Percentiles rank a stretch among this genome's conserved stretches.
Conservation (phyloP, 1,140 invertebrate genomes). For the Megathymus violae region DNA sequence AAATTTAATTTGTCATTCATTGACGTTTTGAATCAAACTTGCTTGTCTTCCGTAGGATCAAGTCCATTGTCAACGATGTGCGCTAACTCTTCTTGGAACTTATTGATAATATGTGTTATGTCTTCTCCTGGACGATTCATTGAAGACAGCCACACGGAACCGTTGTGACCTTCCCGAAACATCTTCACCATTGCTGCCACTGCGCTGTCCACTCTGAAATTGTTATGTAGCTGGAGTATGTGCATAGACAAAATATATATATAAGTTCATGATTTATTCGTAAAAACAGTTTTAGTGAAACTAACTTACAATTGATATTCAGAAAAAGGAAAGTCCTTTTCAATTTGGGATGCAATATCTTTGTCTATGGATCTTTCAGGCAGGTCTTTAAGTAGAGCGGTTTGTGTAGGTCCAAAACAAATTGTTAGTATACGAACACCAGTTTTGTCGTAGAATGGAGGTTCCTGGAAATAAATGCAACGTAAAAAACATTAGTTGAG, state of each 20-base stretch:
- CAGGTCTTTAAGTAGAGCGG: conserved; percentile 43
- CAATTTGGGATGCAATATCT: conserved; percentile 13
- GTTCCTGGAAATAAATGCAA: conserved; percentile 38
- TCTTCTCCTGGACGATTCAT: conserved; percentile 13
- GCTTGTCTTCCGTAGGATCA: conserved; percentile 8
- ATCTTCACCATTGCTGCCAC: conserved; percentile 31
- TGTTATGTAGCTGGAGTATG: too few relatives aligned
- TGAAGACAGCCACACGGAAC: conserved; percentile 26
- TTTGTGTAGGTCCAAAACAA: conserved; percentile 49
- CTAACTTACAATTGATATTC: conserved; percentile 9
- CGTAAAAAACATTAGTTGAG: too few relatives aligned
- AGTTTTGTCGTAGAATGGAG: conserved; percentile 45
- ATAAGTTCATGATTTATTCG: too few relatives aligned
- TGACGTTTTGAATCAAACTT: neutral
- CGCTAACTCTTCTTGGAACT: neutral
- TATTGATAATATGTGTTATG: conserved; percentile 24
- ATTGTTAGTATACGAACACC: conserved; percentile 52
- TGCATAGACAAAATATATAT: too few relatives aligned
- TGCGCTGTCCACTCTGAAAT: conserved; percentile 34
- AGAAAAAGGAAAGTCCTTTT: neutral
- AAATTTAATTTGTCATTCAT: too few relatives aligned
- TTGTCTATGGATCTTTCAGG: conserved; percentile 33
- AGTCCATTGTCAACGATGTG: conserved; percentile 11
- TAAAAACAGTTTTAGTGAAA: too few relatives aligned
- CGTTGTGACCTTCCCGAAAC: conserved; percentile 25